Conservation (phyloP, 2,113 vertebrate genomes). For the Mola mola region DNA sequence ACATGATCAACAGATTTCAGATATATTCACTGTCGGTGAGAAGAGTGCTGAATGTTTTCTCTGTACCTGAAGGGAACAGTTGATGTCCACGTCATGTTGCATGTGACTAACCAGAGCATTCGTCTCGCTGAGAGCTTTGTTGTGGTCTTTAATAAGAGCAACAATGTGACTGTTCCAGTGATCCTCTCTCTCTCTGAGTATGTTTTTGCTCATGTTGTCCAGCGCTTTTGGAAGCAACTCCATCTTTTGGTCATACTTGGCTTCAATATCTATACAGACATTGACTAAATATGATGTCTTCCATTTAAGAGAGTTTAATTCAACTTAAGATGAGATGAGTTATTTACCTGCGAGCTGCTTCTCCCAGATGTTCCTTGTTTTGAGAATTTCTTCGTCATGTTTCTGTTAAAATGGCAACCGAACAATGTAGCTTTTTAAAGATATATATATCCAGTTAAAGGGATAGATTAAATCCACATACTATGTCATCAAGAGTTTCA, state of each 20-base stretch:
- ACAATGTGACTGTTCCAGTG: slow-evolving; percentile 86
- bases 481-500: not conserved
- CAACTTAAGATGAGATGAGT: not conserved
- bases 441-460: too few relatives aligned
- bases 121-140: slow-evolving; percentile 82
- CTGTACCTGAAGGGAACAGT: slow-evolving; percentile 85
- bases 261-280: slow-evolving; percentile 82
- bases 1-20: too few relatives aligned
- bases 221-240: slow-evolving; percentile 81
- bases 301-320: not conserved
- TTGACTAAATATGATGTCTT: not conserved
- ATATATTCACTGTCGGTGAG: too few relatives aligned
- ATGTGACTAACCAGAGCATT: slow-evolving; percentile 83
- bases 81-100: slow-evolving; percentile 81
- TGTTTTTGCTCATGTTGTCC: slow-evolving; percentile 83
- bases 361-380: slow-evolving; percentile 80
- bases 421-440: not conserved
- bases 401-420: slow-evolving; percentile 81
- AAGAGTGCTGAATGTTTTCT: not conserved
- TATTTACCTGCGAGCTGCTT: slow-evolving; percentile 85
- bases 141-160: slow-evolving; percentile 81
- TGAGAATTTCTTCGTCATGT: slow-evolving; percentile 84
- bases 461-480: not conserved
- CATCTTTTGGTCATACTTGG: slow-evolving; percentile 85
- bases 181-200: slow-evolving; percentile 84